phyloP scores from a whole-genome alignment of 2,888 invertebrate genomes.

The Drosophila pseudotakahashii region DNA sequence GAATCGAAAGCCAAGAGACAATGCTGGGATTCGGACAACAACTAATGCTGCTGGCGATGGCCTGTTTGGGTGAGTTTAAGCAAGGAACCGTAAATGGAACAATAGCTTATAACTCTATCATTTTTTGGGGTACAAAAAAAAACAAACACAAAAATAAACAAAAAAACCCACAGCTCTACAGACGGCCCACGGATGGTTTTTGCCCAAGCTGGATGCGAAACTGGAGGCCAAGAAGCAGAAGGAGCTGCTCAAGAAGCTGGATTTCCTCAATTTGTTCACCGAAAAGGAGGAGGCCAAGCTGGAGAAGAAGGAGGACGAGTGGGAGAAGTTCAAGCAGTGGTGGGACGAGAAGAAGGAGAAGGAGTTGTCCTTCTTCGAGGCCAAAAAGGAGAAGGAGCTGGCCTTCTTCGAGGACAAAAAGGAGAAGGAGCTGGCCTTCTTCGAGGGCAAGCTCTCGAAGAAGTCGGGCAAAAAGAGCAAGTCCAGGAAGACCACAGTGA shows the following conservation, averaged over 20 bases:
- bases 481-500: constrained; percentile 15
- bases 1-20: constrained; percentile 18
- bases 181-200: constrained; percentile 47
- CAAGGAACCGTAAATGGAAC: not conserved
- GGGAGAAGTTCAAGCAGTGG: constrained; percentile 63
- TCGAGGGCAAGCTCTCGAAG: constrained; percentile 45
- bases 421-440: constrained; percentile 47
- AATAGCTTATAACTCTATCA: not conserved
- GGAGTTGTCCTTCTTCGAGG: constrained; percentile 55
- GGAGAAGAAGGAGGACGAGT: constrained; percentile 56
- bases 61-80: constrained; percentile 57
- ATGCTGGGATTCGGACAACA: constrained; percentile 53
- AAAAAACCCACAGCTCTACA: constrained; percentile 44
- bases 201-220: constrained; percentile 51
- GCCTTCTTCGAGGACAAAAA: constrained; percentile 53
- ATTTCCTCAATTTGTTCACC: constrained; percentile 58
- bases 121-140: constrained; percentile 1
- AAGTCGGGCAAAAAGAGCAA: constrained; percentile 50
- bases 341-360: constrained; percentile 66
- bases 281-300: constrained; percentile 46
- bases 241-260: constrained; percentile 61
- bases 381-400: constrained; percentile 51
- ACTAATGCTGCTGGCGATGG: constrained; percentile 55
- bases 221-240: constrained; percentile 46
- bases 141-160: too few relatives aligned